These are phyloP conservation scores for Hyaena hyaena DNA, from an alignment of 2,113 vertebrate genomes.

Conservation along the genomic window DNA sequence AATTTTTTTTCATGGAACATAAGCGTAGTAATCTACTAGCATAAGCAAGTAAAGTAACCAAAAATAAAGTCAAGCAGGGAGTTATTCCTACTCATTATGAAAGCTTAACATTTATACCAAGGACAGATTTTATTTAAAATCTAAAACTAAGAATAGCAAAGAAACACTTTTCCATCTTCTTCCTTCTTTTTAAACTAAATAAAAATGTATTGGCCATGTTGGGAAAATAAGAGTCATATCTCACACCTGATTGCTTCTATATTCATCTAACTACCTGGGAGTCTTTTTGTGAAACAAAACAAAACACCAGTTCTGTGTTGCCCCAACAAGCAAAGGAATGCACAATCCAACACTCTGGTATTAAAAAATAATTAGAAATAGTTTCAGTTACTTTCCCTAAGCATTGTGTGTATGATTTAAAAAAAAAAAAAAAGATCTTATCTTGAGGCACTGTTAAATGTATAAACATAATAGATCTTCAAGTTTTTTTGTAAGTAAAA, in stretches of 20 bases:
- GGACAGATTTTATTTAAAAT: not conserved
- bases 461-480: not conserved
- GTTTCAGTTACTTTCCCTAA: not conserved
- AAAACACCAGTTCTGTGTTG: not conserved
- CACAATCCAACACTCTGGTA: not conserved
- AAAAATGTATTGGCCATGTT: not conserved
- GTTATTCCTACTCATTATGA: not conserved
- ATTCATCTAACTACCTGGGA: not conserved
- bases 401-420: not conserved
- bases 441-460: not conserved
- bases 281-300: not conserved
- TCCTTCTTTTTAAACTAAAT: not conserved
- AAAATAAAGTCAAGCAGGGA: not conserved
- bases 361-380: constrained; percentile 30
- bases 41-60: not conserved
- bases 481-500: not conserved
- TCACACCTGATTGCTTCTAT: not conserved
- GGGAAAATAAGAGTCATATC: not conserved
- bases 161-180: not conserved
- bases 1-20: too few species aligned
- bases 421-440: not conserved
- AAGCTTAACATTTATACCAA: not conserved
- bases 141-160: not conserved
- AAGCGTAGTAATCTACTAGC: not conserved
- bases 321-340: constrained; percentile 10